These are phyloP conservation scores for Hydrocynus forskahlii DNA, from an alignment of 2,797 vertebrate species.

Conservation along the genomic window DNA sequence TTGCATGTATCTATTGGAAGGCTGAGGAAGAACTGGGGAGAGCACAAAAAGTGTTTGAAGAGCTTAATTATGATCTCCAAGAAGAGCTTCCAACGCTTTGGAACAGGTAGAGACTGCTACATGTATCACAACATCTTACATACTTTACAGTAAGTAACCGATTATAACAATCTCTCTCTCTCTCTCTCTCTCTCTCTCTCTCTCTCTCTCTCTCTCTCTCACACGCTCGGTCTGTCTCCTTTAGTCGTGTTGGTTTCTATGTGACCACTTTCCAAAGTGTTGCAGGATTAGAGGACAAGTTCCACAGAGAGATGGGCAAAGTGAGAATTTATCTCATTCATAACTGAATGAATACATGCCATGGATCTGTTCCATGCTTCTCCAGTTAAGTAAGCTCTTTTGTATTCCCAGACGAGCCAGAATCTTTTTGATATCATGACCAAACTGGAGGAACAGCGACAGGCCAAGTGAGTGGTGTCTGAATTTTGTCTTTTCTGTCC, in stretches of 20 bases:
- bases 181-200: neutral
- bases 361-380: neutral
- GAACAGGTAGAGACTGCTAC: conserved; percentile 81
- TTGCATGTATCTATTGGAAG: conserved; percentile 68
- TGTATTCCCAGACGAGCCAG: conserved; percentile 85
- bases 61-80: conserved; percentile 94
- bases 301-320: conserved; percentile 95
- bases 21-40: conserved; percentile 95
- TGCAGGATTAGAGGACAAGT: conserved; percentile 91
- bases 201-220: neutral
- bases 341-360: neutral
- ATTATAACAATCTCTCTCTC: neutral
- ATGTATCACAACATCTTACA: neutral
- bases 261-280: conserved; percentile 97
- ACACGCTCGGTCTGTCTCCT: neutral
- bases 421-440: conserved; percentile 91
- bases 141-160: too few relatives aligned
- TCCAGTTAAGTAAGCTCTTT: neutral
- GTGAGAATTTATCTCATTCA: conserved; percentile 71
- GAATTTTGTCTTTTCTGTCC: conserved; percentile 1
- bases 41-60: conserved; percentile 97
- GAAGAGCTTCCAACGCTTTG: conserved; percentile 93
- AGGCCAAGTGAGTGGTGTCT: conserved; percentile 71
- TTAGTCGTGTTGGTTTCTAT: conserved; percentile 94
- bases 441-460: conserved; percentile 88